Conservation (phyloP, 2,797 vertebrate species). For the Helicolenus hilgendorfi region DNA sequence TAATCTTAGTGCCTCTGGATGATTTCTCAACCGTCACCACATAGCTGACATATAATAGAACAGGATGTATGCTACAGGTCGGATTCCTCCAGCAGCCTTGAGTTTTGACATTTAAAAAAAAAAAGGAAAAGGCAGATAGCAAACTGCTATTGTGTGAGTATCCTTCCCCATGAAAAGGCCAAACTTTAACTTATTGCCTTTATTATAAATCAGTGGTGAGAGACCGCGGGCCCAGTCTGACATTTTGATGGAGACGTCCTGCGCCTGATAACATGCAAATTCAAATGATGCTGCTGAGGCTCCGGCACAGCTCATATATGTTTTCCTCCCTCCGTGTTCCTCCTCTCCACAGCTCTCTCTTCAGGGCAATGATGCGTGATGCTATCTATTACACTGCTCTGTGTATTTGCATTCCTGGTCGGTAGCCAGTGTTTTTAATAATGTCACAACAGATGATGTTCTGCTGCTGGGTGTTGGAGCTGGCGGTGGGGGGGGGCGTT, state of each 20-base stretch:
- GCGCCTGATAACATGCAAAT: slow-evolving; percentile 87
- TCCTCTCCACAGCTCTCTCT: slow-evolving; percentile 58
- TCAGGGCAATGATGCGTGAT: slow-evolving; percentile 73
- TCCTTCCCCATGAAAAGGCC: slow-evolving; percentile 45
- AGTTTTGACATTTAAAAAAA: slow-evolving; percentile 66
- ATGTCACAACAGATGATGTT: slow-evolving; percentile 82
- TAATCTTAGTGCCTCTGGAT: not conserved
- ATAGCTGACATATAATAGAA: not conserved
- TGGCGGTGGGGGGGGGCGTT: slow-evolving; percentile 8
- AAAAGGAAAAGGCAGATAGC: slow-evolving; percentile 19
- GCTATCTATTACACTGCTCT: slow-evolving; percentile 84
- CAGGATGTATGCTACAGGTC: not conserved
- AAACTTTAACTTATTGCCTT: slow-evolving; percentile 66
- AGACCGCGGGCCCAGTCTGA: slow-evolving; percentile 75
- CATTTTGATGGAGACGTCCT: slow-evolving; percentile 87
- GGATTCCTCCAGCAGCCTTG: slow-evolving; percentile 1
- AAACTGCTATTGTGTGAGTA: slow-evolving; percentile 36
- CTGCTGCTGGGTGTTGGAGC: slow-evolving; percentile 36
- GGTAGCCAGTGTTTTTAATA: slow-evolving; percentile 81
- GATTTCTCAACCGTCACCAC: not conserved
- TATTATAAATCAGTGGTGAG: slow-evolving; percentile 65
- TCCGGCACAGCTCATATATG: slow-evolving; percentile 59
- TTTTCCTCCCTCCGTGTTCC: slow-evolving; percentile 24
- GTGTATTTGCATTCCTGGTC: slow-evolving; percentile 81
- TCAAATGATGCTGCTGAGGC: slow-evolving; percentile 72